Evolutionary conservation across 1,140 invertebrate genomes (phyloP), one percentile per base, ranked within the genome.

Genomic region (Phenacoccus solenopsis): DNA sequence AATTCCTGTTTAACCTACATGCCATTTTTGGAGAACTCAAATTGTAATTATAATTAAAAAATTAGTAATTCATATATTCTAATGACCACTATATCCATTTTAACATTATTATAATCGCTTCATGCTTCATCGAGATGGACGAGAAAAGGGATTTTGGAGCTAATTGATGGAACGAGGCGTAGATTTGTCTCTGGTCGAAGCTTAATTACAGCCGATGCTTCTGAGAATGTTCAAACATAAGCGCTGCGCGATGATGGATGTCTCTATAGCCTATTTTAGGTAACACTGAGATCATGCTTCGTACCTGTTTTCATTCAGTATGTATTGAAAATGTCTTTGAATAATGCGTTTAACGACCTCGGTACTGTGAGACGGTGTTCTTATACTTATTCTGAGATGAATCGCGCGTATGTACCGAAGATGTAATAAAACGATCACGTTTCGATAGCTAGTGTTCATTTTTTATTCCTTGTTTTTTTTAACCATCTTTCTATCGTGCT

Each of bases 291-390:
- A 49, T 49, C 38, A n/a, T n/a, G n/a, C n/a, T n/a, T 49, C 38
- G 38, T 16, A 49, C 38, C 38, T 49, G 38, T 49, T 49, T 49
- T 10, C 3, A 49, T 7, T 7, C 5, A 32, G 13, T 7, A 32
- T 7, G 30, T 7, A 32, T 32, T 5, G 13, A 32, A 32, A 49
- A 49, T 49, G 12, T 49, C n/a, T 49, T 49, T 49, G 38, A 49
- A 49, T 49, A 49, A 49, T 49, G 38, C 38, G 38, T 49, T 49
- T 49, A 49, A 49, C 38, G 38, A 49, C 38, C 38, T 49, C 38
- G 38, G 38, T 49, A n/a, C 38, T n/a, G 20, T 49, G 12, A 49
- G 30, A 32, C n/a, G n/a, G n/a, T n/a, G n/a, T n/a, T n/a, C n/a
- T n/a, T n/a, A n/a, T n/a, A n/a, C n/a, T n/a, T n/a, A n/a, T n/a